Conservation (phyloP, 1,140 invertebrate genomes). For the Coptotermes formosanus region DNA sequence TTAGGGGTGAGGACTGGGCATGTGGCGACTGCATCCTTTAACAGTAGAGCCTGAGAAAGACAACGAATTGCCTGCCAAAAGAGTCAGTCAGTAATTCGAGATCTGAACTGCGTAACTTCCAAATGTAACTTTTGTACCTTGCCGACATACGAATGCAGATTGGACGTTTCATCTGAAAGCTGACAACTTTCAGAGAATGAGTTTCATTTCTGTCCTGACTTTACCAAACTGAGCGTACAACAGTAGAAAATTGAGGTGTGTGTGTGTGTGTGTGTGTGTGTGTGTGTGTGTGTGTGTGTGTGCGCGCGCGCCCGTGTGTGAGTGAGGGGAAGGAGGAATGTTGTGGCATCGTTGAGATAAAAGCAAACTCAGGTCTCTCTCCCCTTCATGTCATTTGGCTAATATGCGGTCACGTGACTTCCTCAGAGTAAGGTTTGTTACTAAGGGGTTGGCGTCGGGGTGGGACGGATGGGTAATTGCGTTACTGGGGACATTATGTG, state of each 20-base stretch:
- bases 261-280: too few relatives aligned
- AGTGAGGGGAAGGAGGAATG: neutral
- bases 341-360: slow-evolving; percentile 18
- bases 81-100: too few relatives aligned
- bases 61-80: too few relatives aligned
- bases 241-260: neutral
- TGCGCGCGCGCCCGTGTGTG: too few relatives aligned
- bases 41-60: too few relatives aligned
- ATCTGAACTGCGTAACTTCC: too few relatives aligned
- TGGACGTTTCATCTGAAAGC: neutral
- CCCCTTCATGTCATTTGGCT: slow-evolving; percentile 9
- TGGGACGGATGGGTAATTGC: neutral
- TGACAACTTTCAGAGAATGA: neutral
- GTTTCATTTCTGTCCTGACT: neutral
- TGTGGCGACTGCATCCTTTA: too few relatives aligned
- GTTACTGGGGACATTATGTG: neutral
- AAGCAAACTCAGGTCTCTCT: slow-evolving; percentile 9
- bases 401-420: slow-evolving; percentile 14
- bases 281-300: neutral
- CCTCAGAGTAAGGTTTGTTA: neutral
- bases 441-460: slow-evolving; percentile 1
- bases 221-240: neutral
- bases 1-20: too few relatives aligned
- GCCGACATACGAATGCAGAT: neutral
- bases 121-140: neutral